Evolutionary conservation across 2,797 vertebrate genomes (phyloP).

Genomic region (Tokudaia tokunoshimensis): DNA sequence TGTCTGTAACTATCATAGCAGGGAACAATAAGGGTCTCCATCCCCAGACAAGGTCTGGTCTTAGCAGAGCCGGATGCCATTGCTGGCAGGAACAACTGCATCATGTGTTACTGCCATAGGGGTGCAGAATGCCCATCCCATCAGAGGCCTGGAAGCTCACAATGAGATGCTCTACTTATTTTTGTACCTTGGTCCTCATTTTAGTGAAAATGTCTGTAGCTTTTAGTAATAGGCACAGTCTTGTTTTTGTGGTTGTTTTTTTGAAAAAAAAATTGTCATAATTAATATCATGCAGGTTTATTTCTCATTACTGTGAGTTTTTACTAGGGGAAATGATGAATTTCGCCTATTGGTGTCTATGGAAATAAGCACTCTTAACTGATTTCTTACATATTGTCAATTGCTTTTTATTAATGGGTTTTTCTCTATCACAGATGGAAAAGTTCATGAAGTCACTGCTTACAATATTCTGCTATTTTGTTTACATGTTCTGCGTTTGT

Average conservation of each 20-base stretch:
- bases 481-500: background rate
- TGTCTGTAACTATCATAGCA: background rate
- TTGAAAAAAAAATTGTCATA: background rate
- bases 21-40: background rate
- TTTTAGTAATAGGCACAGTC: constrained; percentile 6
- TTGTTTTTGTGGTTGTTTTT: background rate
- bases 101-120: background rate
- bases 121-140: background rate
- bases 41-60: background rate
- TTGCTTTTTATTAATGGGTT: background rate
- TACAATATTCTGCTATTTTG: background rate
- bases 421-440: background rate
- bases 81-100: background rate
- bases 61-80: background rate
- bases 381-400: background rate
- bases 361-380: background rate
- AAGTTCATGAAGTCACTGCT: background rate
- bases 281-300: background rate
- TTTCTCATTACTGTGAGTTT: background rate
- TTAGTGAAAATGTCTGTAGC: background rate
- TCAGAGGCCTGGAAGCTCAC: background rate
- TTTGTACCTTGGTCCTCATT: background rate
- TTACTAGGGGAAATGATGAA: background rate
- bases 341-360: background rate
- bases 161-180: background rate